Evolutionary conservation across 2,888 invertebrate species (phyloP), one percentile per base, ranked within the genome.

Genomic region (Dryobotodes eremita): DNA sequence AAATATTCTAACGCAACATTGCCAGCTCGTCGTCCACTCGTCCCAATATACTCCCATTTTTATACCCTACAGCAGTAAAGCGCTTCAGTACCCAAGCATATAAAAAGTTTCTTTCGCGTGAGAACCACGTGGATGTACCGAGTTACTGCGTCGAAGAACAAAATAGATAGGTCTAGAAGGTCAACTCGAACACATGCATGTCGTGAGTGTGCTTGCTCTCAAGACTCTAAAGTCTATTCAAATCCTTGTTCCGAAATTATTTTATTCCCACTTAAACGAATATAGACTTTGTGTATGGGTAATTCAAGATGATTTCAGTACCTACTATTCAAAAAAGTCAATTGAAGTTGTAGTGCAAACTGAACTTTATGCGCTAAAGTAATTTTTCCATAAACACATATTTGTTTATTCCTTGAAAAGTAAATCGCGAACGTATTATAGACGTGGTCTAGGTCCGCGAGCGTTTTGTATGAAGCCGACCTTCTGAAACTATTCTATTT

Each of bases 71-170:
- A 75, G n/a, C 75, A 59, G 50, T 46, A 36, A 64, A 59, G 11
- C 26, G 46, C 48, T 42, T 59, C 15, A 48, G 50, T 7, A 15
- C 20, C 0, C 0, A n/a, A 73, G 50, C 6, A 13, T 26, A 55
- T 46, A 59, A 65, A 71, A 80, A 72, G 13, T 31, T 55, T 31
- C 61, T 62, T 69, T 59, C 26, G 53, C n/a, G 17, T 59, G 53
- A 48, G 66, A 73, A 62, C 69, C 17, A 26, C 26, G 31, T 70
- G 66, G 66, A 53, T 66, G 48, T 74, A 69, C 31, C 1, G 36
- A 17, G 61, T 55, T 66, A 50, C 42, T 57, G 36, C 23, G 42
- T 61, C 26, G 61, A 62, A 73, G 75, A 53, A 23, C 23, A 5
- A n/a, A 20, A 46, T 17, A 46, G 46, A 31, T 23, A 0, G 20